A percentile compares a stretch with the other conserved stretches of the same genome.
Evolutionary conservation across 2,888 invertebrate genomes (phyloP).

Genomic region (Cheilosia impressa): DNA sequence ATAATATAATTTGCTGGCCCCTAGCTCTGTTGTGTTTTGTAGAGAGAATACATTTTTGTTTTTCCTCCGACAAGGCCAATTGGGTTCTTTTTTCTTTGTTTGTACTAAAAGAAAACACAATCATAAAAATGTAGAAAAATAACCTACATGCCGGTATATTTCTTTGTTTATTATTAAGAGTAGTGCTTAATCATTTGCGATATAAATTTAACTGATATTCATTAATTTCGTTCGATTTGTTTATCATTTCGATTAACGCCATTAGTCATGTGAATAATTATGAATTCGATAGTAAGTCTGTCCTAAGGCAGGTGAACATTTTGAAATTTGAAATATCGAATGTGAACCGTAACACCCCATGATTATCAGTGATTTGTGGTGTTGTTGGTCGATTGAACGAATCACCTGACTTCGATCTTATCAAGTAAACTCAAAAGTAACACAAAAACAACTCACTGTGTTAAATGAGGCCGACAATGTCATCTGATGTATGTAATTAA

Average conservation of each 20-base stretch:
- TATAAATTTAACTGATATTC: background rate
- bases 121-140: no score
- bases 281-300: background rate
- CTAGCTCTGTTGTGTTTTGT: no score
- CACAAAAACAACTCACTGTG: background rate
- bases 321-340: background rate
- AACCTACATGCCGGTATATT: no score
- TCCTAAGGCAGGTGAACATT: background rate
- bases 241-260: background rate
- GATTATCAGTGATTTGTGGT: background rate
- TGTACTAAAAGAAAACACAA: no score
- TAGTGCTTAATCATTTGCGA: background rate
- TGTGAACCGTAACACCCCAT: constrained; percentile 12
- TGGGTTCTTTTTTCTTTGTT: no score
- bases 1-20: no score
- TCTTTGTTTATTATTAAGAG: background rate
- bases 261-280: background rate
- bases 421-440: background rate
- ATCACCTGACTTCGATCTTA: background rate
- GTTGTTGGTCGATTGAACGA: no score
- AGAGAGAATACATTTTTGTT: no score
- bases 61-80: no score
- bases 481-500: background rate
- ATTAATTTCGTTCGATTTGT: background rate
- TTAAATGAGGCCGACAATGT: constrained; percentile 4